A percentile compares a stretch with the other conserved stretches of the same genome.
Evolutionary conservation across 2,113 vertebrate genomes (phyloP).

Genomic region (Lagenorhynchus albirostris): DNA sequence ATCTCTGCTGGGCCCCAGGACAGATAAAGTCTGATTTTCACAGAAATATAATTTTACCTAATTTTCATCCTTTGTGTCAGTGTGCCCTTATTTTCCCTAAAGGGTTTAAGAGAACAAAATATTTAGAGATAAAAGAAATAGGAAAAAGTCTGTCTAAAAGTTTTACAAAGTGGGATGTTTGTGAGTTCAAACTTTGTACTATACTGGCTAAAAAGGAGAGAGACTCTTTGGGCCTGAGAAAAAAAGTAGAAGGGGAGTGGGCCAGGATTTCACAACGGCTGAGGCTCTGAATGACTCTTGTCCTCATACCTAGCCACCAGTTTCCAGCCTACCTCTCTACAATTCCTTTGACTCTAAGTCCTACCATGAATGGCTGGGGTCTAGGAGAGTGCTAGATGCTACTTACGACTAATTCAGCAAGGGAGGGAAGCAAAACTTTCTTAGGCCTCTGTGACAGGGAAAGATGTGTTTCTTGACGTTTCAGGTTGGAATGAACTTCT

Average conservation of each 20-base stretch:
- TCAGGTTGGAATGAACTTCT: not conserved
- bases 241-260: not conserved
- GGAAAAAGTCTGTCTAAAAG: not conserved
- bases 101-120: not conserved
- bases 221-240: not conserved
- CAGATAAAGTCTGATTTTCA: slow-evolving; percentile 10
- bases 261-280: not conserved
- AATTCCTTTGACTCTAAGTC: not conserved
- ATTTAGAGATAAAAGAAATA: not conserved
- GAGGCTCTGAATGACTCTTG: not conserved
- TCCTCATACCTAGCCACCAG: not conserved
- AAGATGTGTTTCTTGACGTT: not conserved
- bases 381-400: not conserved
- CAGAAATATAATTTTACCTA: not conserved
- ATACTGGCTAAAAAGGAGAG: not conserved
- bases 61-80: not conserved
- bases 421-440: not conserved
- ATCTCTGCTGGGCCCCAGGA: not conserved
- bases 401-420: not conserved
- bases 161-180: not conserved
- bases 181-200: not conserved
- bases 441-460: not conserved
- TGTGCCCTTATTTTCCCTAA: not conserved
- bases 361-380: not conserved
- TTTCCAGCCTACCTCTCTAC: not conserved